Base-by-base conservation (phyloP, 1,140 invertebrate species). In the Antheraea pernyi region DNA sequence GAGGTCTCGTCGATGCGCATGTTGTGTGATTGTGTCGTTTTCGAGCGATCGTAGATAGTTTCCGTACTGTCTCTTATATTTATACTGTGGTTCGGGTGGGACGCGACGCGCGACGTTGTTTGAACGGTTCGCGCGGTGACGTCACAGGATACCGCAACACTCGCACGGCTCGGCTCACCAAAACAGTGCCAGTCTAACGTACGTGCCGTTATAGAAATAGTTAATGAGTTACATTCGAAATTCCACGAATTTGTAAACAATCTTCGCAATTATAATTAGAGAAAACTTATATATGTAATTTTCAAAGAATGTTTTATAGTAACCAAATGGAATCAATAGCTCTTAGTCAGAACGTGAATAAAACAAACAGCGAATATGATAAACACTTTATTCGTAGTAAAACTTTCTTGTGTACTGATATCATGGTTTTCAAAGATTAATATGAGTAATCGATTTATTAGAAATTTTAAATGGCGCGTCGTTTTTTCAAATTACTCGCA, bases 141-240 rank as follows among this genome's bases (percentile, higher is more conserved):
- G 42, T 58, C 19, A 58, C 65, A 30, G 18, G 65, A 65, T 53
- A 53, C 13, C 46, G 46, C 46, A 16, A 18, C 22, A 60, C 59
- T 60, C 62, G 36, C 60, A 16, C 22, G 18, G 59, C 19, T 30
- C 30, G 60, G 60, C 10, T 68, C 37, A 39, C 48, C 59, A 19
- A n/a, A 30, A 36, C 66, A 37, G 64, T 73, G 72, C 73, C 76
- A 72, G 18, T 39, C 19, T 59, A 67, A 64, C 67, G 18, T 75
- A 77, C 76, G 73, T 82, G 76, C 72, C 72, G 68, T 67, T 73
- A 58, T 80, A 77, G 71, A 82, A 82, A 82, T 82, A 82, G 78
- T 80, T 73, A 73, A 76, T 82, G 80, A 78, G 73, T 75, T 82
- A 78, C 73, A 77, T 67, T 71, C 59, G 62, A 59, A 30, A 66